These are phyloP conservation scores for Takifugu rubripes DNA, from an alignment of 2,797 vertebrate species.

Conservation along the genomic window DNA sequence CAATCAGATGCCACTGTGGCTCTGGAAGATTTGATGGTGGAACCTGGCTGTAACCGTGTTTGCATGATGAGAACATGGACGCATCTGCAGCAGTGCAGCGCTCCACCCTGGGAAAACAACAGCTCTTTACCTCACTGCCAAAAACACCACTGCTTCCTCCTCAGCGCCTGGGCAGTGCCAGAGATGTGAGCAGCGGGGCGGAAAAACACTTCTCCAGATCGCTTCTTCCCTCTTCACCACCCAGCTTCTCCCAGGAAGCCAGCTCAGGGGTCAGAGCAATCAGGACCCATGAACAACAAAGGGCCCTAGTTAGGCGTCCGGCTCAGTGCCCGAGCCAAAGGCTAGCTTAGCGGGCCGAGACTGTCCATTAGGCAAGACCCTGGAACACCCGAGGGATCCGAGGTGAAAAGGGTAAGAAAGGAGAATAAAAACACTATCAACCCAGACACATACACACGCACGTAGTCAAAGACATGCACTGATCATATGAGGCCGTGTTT, in stretches of 20 bases:
- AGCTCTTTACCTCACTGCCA: slow-evolving; percentile 36
- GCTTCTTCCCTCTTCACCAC: slow-evolving; percentile 39
- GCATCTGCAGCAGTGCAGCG: slow-evolving; percentile 14
- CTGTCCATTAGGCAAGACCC: slow-evolving; percentile 75
- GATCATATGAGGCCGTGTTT: slow-evolving; percentile 74
- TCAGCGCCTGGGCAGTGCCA: slow-evolving; percentile 38
- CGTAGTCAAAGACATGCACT: slow-evolving; percentile 64
- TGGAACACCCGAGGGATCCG: slow-evolving; percentile 63
- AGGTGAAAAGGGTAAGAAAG: slow-evolving; percentile 58
- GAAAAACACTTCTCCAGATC: slow-evolving; percentile 59
- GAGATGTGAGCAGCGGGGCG: slow-evolving; percentile 60
- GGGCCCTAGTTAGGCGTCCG: slow-evolving; percentile 68
- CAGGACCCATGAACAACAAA: slow-evolving; percentile 77
- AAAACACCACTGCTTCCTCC: slow-evolving; percentile 34
- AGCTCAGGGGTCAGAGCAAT: slow-evolving; percentile 74
- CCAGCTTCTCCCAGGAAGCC: slow-evolving; percentile 62
- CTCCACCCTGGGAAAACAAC: slow-evolving; percentile 31
- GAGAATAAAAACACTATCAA: slow-evolving; percentile 69
- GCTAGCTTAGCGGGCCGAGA: slow-evolving; percentile 70
- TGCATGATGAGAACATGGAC: background rate
- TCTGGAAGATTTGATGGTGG: too few species aligned
- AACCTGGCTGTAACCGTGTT: too few species aligned
- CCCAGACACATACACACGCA: slow-evolving; percentile 58
- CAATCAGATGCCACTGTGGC: too few species aligned
- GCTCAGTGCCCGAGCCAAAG: slow-evolving; percentile 72